phyloP scores from a whole-genome alignment of 2,888 invertebrate species.

The Phaonia tiefii region DNA sequence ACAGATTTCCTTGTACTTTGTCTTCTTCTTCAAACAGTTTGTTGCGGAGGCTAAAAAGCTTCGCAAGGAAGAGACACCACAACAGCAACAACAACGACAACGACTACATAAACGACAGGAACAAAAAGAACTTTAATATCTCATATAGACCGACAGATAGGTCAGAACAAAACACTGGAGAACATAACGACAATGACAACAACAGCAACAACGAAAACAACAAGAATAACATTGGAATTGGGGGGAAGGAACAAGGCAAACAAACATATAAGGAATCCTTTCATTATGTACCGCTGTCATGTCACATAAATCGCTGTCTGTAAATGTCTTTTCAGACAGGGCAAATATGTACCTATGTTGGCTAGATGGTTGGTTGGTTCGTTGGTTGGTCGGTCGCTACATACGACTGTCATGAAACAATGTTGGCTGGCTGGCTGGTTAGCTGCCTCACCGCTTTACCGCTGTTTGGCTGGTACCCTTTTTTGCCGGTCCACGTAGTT shows the following conservation, averaged over 20 bases:
- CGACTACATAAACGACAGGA: neutral
- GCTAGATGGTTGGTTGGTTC: slow-evolving; percentile 24
- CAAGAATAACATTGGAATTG: slow-evolving; percentile 42
- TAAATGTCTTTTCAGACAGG: slow-evolving; percentile 66
- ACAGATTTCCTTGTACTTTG: neutral
- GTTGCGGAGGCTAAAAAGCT: too few species aligned
- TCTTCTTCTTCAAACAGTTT: too few species aligned
- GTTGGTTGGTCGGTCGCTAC: slow-evolving; percentile 35
- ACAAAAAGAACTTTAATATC: slow-evolving; percentile 6
- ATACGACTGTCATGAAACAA: neutral
- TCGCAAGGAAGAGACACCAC: too few species aligned
- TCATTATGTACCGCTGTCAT: slow-evolving; percentile 75
- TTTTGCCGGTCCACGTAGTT: slow-evolving; percentile 25
- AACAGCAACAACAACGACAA: neutral
- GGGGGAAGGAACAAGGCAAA: slow-evolving; percentile 49
- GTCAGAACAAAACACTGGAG: slow-evolving; percentile 9
- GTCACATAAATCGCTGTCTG: slow-evolving; percentile 70
- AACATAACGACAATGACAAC: slow-evolving; percentile 44
- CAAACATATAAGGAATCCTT: slow-evolving; percentile 71
- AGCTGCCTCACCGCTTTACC: too few species aligned
- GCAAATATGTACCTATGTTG: slow-evolving; percentile 38
- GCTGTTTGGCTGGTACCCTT: slow-evolving; percentile 28
- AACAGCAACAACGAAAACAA: slow-evolving; percentile 38
- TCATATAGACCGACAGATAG: slow-evolving; percentile 28
- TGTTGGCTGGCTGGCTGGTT: slow-evolving; percentile 27